phyloP scores from a whole-genome alignment of 1,140 invertebrate species.

The Pseudomyrmex sp. region DNA sequence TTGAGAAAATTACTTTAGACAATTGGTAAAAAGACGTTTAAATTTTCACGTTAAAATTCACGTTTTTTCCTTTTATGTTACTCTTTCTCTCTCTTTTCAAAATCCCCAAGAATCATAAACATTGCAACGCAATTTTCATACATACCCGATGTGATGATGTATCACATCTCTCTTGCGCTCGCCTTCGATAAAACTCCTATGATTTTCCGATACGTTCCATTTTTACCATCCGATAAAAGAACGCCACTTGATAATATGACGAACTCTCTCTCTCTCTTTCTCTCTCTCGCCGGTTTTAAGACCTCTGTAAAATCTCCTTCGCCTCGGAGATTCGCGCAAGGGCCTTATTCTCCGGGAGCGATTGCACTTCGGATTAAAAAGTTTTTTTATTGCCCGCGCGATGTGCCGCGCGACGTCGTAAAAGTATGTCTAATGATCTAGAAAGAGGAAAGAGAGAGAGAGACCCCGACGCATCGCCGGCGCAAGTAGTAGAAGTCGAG shows the following conservation, averaged over 20 bases:
- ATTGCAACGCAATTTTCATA: not conserved
- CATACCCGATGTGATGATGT: too few species aligned
- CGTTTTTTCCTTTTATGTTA: not conserved
- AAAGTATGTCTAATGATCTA: conserved; percentile 56
- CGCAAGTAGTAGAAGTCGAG: conserved; percentile 33
- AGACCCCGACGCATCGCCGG: conserved; percentile 11
- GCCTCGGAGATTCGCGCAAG: not conserved
- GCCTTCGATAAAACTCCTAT: conserved; percentile 4
- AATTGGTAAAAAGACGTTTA: too few species aligned
- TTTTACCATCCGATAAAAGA: conserved; percentile 20
- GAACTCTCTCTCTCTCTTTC: not conserved
- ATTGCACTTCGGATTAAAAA: conserved; percentile 51
- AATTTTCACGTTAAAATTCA: too few species aligned
- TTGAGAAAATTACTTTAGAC: not conserved
- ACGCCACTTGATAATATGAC: conserved; percentile 1
- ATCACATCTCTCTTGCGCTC: not conserved
- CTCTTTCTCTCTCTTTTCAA: not conserved
- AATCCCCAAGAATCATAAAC: not conserved
- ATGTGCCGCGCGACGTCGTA: conserved; percentile 37
- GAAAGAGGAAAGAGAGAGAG: conserved; percentile 22
- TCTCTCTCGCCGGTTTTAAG: conserved; percentile 1
- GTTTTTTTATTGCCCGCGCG: conserved; percentile 48
- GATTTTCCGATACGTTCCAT: conserved; percentile 37
- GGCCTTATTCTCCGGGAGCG: not conserved
- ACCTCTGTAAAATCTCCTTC: conserved; percentile 27